Percentiles rank a stretch among this genome's conserved stretches.
Evolutionary conservation across 2,888 invertebrate genomes (phyloP).

Genomic region (Sinopyrophorus schimmeli): DNA sequence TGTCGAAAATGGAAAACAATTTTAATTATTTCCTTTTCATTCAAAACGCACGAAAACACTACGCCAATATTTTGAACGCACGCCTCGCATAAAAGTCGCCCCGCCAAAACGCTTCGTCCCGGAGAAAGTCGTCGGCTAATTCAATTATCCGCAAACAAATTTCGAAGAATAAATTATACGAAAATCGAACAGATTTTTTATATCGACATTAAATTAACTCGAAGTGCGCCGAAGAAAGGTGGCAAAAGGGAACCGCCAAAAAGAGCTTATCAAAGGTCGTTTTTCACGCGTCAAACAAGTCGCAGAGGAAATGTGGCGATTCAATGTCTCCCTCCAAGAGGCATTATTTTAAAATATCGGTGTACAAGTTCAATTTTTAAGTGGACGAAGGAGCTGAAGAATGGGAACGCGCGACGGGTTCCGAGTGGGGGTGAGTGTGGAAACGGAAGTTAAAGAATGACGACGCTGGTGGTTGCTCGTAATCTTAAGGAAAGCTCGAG

Average conservation of each 20-base stretch:
- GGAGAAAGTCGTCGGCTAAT: too few relatives aligned
- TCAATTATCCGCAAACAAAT: too few relatives aligned
- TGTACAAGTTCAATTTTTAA: conserved; percentile 32
- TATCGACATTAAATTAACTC: too few relatives aligned
- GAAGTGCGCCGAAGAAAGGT: too few relatives aligned
- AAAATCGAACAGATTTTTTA: too few relatives aligned
- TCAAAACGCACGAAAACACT: too few relatives aligned
- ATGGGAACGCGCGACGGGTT: conserved; percentile 25
- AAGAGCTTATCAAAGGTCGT: conserved; percentile 13
- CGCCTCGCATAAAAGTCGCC: too few relatives aligned
- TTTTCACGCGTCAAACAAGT: conserved; percentile 22
- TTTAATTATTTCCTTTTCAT: too few relatives aligned
- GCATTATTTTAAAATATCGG: conserved; percentile 37
- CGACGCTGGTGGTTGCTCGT: conserved; percentile 23
- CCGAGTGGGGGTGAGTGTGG: conserved; percentile 23
- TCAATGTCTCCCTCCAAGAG: conserved; percentile 31
- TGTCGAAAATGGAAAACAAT: too few relatives aligned
- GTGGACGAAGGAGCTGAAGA: conserved; percentile 35
- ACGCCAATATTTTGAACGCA: too few relatives aligned
- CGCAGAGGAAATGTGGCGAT: conserved; percentile 26
- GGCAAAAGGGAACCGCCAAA: conserved; percentile 7
- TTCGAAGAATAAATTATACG: too few relatives aligned
- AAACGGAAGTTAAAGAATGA: conserved; percentile 28
- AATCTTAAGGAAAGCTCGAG: conserved; percentile 24
- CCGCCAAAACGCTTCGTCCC: too few relatives aligned